Base-by-base conservation (phyloP, 2,888 invertebrate species). In the Drosophila dives region DNA sequence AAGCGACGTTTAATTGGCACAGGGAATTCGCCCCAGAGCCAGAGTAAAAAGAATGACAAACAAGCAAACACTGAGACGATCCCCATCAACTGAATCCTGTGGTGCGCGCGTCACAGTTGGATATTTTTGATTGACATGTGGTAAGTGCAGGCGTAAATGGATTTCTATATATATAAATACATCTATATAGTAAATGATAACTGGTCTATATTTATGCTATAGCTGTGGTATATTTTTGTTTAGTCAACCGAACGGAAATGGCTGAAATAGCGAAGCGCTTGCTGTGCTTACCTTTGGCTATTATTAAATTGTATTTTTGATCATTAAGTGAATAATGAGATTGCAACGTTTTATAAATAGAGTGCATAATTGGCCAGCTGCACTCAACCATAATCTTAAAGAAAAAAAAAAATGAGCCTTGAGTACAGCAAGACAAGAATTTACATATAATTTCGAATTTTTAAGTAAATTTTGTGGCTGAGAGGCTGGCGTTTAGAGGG, bases 1-100 rank as follows among this genome's bases (percentile, higher is more conserved):
- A 75, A 77, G 80, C 74, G 71, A 79, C 80, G 71, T 83, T 88
- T 85, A 85, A 85, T 85, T 85, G 89, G 84, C 86, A 80, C 81
- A 56, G 75, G 83, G 76, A 83, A 81, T 83, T 77, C 64, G 60
- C 34, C 64, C 34, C 69, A 59, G 33, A 61, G n/a, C 61, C 42
- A 62, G 55, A 48, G 60, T 59, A 61, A 40, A 45, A 61, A 67
- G 69, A 67, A 75, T 83, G 81, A 83, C 77, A 83, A 49, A 62
- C 72, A 77, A 70, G 61, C 66, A 67, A 77, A 72, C 61, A 51
- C 50, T 74, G 64, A 55, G 62, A 64, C 66, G 61, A 74, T 50
- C 51, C n/a, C 20, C 68, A 75, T 65, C 72, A 72, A 61, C 70
- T 36, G 77, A 64, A 64, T 69, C 78, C 80, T 76, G 78, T 42